Conservation (phyloP, 2,888 invertebrate species). For the Meta bourneti region DNA sequence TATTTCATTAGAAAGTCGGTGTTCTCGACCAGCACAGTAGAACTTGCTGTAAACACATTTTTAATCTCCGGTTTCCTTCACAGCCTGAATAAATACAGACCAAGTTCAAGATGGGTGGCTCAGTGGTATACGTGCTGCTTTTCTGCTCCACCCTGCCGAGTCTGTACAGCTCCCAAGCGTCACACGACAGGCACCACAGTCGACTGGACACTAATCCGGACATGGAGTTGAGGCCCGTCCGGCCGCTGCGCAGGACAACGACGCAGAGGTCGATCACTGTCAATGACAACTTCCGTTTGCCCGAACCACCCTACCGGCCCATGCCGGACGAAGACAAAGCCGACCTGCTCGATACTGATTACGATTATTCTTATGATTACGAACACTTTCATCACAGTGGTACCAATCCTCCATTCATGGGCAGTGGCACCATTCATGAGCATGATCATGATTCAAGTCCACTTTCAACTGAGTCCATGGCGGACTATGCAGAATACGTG, state of each 20-base stretch:
- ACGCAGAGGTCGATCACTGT: neutral
- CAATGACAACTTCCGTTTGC: neutral
- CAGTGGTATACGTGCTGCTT: neutral
- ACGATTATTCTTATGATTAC: slow-evolving; percentile 1
- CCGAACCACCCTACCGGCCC: neutral
- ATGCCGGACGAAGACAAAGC: neutral
- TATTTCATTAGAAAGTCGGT: no score
- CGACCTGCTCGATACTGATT: neutral
- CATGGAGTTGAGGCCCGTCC: slow-evolving; percentile 16
- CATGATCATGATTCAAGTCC: no score
- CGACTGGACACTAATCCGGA: slow-evolving; percentile 16
- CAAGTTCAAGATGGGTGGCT: slow-evolving; percentile 1
- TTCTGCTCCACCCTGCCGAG: neutral
- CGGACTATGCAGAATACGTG: neutral
- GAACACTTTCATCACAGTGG: neutral
- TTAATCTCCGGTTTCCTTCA: neutral
- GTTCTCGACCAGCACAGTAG: no score
- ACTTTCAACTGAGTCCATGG: neutral
- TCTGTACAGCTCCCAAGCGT: no score
- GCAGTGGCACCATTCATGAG: neutral
- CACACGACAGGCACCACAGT: neutral
- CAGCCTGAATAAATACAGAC: neutral
- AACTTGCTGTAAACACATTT: no score
- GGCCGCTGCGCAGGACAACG: neutral
- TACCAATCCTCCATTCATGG: neutral